phyloP scores from a whole-genome alignment of 2,113 vertebrate species.

The Sturnus vulgaris region DNA sequence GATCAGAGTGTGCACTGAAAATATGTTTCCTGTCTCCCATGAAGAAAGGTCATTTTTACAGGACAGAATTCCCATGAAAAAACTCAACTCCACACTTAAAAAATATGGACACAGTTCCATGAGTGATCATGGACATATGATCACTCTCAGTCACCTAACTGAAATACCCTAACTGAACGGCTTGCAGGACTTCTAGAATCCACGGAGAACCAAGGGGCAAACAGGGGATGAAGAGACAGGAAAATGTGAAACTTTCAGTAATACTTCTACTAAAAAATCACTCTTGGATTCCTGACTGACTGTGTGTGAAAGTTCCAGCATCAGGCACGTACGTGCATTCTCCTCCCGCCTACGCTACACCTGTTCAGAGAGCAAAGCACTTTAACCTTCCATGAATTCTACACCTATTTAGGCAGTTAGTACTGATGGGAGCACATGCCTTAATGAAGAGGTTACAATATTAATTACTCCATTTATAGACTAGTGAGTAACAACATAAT shows the following conservation, averaged over 20 bases:
- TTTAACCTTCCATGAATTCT: neutral
- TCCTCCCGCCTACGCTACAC: neutral
- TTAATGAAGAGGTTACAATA: neutral
- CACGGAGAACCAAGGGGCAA: neutral
- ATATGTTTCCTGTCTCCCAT: neutral
- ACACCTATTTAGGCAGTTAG: neutral
- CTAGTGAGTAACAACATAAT: neutral
- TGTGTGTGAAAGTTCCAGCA: neutral
- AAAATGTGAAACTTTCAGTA: neutral
- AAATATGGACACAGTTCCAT: neutral
- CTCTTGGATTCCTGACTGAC: neutral
- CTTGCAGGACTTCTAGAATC: neutral
- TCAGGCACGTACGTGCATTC: fast-evolving
- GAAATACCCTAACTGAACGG: neutral
- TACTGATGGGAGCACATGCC: neutral
- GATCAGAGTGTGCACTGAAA: neutral
- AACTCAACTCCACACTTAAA: neutral
- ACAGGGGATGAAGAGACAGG: neutral
- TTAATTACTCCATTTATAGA: neutral
- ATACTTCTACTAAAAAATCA: neutral
- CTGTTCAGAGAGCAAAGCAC: neutral
- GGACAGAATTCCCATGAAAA: neutral
- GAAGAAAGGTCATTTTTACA: neutral
- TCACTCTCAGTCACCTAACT: neutral
- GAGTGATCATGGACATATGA: neutral